phyloP scores from a whole-genome alignment of 2,797 vertebrate species.

The Sebastes hopkinsi region DNA sequence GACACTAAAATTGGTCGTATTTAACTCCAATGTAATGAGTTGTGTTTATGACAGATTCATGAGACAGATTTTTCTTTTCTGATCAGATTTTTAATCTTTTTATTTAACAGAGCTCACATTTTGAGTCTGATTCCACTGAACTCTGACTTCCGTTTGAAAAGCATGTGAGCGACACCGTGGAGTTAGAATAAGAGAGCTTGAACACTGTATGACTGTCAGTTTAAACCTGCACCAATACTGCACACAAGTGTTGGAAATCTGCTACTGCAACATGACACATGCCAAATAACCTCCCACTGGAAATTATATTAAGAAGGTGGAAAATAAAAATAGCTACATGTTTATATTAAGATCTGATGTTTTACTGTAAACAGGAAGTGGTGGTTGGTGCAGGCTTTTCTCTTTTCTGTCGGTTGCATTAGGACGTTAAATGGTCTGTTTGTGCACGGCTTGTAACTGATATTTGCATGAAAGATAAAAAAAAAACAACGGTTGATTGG shows the following conservation, averaged over 20 bases:
- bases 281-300: neutral
- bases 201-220: neutral
- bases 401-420: neutral
- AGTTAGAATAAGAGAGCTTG: neutral
- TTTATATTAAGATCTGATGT: neutral
- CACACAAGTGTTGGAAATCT: constrained; percentile 43
- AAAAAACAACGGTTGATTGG: neutral
- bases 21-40: neutral
- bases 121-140: neutral
- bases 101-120: neutral
- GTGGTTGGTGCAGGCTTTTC: neutral
- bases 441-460: neutral
- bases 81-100: neutral
- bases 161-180: neutral
- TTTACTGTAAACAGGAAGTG: neutral
- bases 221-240: constrained; percentile 42
- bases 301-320: neutral
- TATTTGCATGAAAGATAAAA: neutral
- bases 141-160: neutral
- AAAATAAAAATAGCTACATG: neutral
- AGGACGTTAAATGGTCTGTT: neutral
- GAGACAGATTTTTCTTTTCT: neutral
- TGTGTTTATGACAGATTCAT: neutral
- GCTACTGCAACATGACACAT: constrained; percentile 44
- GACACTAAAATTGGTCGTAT: neutral